Evolutionary conservation across 2,113 vertebrate species (phyloP).

Genomic region (Phyllostomus hastatus): DNA sequence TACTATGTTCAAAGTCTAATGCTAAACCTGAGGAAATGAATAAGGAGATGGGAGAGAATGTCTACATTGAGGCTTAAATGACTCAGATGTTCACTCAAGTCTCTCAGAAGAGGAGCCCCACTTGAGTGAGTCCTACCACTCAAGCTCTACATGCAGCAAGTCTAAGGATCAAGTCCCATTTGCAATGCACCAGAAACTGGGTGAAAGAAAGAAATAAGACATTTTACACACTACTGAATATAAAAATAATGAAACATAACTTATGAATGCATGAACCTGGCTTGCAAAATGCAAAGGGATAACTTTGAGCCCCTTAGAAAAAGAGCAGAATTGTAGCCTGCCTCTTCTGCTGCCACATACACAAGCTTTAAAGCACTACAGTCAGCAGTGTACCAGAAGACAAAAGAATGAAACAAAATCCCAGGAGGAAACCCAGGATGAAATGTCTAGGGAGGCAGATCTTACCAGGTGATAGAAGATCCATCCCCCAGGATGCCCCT

Average conservation of each 20-base stretch:
- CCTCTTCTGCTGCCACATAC: neutral
- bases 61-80: neutral
- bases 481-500: conserved; percentile 74
- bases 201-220: neutral
- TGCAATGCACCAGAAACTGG: neutral
- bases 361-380: neutral
- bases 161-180: neutral
- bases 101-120: neutral
- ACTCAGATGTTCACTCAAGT: neutral
- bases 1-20: neutral
- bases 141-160: neutral
- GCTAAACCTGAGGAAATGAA: neutral
- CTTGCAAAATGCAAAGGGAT: neutral
- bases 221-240: neutral
- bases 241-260: neutral
- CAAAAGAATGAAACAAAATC: neutral
- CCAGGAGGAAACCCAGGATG: neutral
- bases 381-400: neutral
- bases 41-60: neutral
- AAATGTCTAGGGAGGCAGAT: neutral
- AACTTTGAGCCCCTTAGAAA: neutral
- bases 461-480: conserved; percentile 85
- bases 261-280: neutral
- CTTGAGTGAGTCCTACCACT: neutral
- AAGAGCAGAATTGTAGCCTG: neutral